Conservation (phyloP, 37 sponge, comb jelly and placozoan species). For the Agelas oroides region DNA sequence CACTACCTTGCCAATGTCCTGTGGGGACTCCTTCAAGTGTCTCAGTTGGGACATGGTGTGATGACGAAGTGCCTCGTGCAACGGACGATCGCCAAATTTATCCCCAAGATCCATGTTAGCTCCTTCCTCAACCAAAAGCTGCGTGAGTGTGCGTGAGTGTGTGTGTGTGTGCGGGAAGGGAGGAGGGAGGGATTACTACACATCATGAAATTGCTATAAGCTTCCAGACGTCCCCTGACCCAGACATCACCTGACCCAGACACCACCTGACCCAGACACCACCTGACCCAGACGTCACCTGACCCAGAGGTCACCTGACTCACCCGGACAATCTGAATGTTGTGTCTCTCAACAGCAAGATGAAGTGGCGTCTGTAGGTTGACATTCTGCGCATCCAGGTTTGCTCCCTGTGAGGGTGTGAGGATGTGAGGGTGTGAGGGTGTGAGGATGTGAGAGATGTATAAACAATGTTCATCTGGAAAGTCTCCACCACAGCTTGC, state of each 20-base stretch:
- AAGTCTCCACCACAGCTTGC: no score
- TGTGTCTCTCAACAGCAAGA: conserved; percentile 86
- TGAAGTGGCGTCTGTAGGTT: conserved; percentile 77
- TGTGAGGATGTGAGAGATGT: not conserved
- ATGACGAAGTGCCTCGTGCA: conserved; percentile 80
- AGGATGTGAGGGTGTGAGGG: not conserved
- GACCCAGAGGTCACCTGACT: no score
- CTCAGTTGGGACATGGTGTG: conserved; percentile 80
- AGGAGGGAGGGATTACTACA: no score
- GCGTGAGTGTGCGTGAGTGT: not conserved
- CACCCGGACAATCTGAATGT: conserved; percentile 83
- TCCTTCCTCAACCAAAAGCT: conserved; percentile 83
- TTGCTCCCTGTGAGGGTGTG: conserved; percentile 69
- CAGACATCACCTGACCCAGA: no score
- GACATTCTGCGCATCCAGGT: conserved; percentile 60
- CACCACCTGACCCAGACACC: no score
- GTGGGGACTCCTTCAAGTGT: conserved; percentile 58
- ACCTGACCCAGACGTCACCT: no score
- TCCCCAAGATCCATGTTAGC: conserved; percentile 78
- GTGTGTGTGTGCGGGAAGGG: not conserved
- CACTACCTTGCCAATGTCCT: conserved; percentile 76
- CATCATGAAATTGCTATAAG: no score
- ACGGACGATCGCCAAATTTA: conserved; percentile 74
- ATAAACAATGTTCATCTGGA: no score
- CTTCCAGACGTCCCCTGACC: not conserved